Evolutionary conservation across 2,888 invertebrate species (phyloP).

Genomic region (Ectemnius cavifrons): DNA sequence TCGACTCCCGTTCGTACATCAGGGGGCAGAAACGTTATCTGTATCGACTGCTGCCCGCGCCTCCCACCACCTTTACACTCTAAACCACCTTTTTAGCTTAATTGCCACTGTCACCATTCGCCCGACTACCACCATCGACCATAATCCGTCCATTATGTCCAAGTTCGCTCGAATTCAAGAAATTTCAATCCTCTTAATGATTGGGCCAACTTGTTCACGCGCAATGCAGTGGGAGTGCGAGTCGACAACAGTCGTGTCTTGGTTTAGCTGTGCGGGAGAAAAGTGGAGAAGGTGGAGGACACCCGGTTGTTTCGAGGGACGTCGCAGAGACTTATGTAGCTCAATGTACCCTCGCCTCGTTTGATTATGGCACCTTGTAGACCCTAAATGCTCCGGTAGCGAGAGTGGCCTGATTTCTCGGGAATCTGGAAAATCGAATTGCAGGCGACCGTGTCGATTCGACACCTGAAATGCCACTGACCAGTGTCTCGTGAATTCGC

Average conservation of each 20-base stretch:
- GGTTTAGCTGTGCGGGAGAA: not conserved
- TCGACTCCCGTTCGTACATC: constrained; percentile 62
- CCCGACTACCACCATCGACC: too few species aligned
- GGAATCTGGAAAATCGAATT: constrained; percentile 51
- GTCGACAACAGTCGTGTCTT: not conserved
- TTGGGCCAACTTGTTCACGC: too few species aligned
- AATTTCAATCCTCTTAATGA: too few species aligned
- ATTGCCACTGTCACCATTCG: too few species aligned
- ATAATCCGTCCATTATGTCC: too few species aligned
- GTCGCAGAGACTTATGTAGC: not conserved
- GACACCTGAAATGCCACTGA: constrained; percentile 15
- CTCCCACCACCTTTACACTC: not conserved
- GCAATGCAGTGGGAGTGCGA: too few species aligned
- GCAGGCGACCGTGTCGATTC: constrained; percentile 21
- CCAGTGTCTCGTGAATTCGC: not conserved
- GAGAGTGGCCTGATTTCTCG: constrained; percentile 44
- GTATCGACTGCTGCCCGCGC: not conserved
- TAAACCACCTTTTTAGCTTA: not conserved
- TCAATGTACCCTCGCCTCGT: constrained; percentile 64
- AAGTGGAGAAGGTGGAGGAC: constrained; percentile 1
- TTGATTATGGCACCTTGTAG: constrained; percentile 71
- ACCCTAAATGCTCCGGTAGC: constrained; percentile 62
- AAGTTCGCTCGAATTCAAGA: too few species aligned
- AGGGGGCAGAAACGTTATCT: constrained; percentile 5
- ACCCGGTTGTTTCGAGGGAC: not conserved